Evolutionary conservation across 2,888 invertebrate genomes (phyloP).

Genomic region (Muschampia plurimacula): DNA sequence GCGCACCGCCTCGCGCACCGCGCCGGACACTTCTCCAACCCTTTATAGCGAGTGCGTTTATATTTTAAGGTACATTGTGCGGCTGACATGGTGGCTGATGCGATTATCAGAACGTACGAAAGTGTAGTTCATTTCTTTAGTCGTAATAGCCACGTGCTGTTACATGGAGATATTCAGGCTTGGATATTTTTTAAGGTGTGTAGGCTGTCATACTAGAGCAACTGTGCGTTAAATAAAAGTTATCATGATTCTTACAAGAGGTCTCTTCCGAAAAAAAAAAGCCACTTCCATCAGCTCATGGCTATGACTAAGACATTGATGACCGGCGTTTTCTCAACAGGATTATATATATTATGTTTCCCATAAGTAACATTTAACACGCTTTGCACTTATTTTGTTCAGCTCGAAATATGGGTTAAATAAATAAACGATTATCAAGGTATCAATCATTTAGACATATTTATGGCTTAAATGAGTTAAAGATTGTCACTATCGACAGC

Average conservation of each 20-base stretch:
- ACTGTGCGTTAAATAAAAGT: no score
- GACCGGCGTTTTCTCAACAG: neutral
- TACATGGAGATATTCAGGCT: neutral
- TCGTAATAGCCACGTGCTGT: no score
- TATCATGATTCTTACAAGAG: neutral
- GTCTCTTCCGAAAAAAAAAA: no score
- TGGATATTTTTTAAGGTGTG: neutral
- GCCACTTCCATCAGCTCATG: no score
- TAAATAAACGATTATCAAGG: neutral
- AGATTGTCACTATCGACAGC: constrained; percentile 50
- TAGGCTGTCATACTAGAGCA: no score
- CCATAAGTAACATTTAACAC: neutral
- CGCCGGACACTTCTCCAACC: constrained; percentile 96
- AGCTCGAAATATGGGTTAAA: neutral
- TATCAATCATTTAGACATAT: no score
- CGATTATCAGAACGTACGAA: neutral
- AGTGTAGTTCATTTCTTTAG: neutral
- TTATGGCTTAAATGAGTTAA: no score
- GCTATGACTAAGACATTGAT: no score
- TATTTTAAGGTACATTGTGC: constrained; percentile 74
- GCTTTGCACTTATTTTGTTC: constrained; percentile 15
- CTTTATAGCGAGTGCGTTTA: constrained; percentile 86
- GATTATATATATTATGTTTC: neutral
- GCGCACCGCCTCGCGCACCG: constrained; percentile 89
- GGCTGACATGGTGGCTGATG: constrained; percentile 73